These are phyloP conservation scores for Temnothorax ravouxi DNA, from an alignment of 2,888 invertebrate species.

Conservation along the genomic window DNA sequence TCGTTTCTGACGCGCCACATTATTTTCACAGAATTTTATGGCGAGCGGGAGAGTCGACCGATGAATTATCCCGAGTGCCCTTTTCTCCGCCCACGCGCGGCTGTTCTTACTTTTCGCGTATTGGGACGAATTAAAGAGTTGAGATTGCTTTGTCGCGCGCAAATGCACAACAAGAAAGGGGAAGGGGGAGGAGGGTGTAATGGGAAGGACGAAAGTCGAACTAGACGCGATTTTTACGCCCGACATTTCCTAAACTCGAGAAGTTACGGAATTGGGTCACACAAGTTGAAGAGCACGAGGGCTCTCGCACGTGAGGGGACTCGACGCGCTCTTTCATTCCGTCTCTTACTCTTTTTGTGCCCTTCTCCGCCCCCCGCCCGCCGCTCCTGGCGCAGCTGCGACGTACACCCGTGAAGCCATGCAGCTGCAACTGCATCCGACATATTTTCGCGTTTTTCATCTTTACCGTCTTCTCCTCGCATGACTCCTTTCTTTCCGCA, in stretches of 20 bases:
- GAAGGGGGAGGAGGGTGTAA: background rate
- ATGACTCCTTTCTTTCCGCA: conserved; percentile 17
- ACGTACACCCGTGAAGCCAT: conserved; percentile 45
- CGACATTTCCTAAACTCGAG: conserved; percentile 58
- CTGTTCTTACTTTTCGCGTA: conserved; percentile 30
- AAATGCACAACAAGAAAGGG: background rate
- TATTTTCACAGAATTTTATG: conserved; percentile 40
- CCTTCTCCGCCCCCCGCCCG: background rate
- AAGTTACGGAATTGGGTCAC: conserved; percentile 74
- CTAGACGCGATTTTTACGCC: conserved; percentile 63
- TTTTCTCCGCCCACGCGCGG: background rate
- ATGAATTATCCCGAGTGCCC: conserved; percentile 20
- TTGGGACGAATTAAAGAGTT: conserved; percentile 63
- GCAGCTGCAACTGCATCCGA: conserved; percentile 70
- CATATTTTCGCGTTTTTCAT: conserved; percentile 74
- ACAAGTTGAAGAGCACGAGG: conserved; percentile 61
- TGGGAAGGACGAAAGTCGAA: conserved; percentile 23
- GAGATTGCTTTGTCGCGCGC: conserved; percentile 43
- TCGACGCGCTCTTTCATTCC: conserved; percentile 50
- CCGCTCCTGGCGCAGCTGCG: conserved; percentile 60
- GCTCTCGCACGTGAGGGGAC: conserved; percentile 69
- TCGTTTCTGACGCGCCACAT: conserved; percentile 29
- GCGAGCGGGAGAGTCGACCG: conserved; percentile 2
- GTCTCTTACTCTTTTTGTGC: conserved; percentile 37
- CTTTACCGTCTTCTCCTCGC: conserved; percentile 59